These are phyloP conservation scores for Montipora foliosa DNA, from an alignment of 64 coral and sea anemone genomes.

Conservation along the genomic window DNA sequence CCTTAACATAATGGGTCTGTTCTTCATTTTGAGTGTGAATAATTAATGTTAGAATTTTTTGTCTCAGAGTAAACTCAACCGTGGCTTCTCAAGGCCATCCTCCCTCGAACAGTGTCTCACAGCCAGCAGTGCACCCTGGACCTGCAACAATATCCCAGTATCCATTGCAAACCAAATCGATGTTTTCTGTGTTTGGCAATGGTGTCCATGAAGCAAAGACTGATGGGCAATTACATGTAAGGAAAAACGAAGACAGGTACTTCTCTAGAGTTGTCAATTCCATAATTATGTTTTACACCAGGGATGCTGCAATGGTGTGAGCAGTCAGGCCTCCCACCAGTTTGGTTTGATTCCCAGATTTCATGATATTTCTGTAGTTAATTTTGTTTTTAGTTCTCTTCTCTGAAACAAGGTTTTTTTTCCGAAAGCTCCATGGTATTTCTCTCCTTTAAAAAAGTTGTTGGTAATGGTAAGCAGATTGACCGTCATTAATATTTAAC, in stretches of 20 bases:
- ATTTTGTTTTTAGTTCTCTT: no score
- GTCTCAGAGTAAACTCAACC: background rate
- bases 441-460: no score
- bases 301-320: no score
- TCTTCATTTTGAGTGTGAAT: background rate
- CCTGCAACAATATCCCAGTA: background rate
- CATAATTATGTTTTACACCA: no score
- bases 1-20: background rate
- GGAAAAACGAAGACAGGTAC: slow-evolving; percentile 46
- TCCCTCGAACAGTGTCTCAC: background rate
- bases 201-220: background rate
- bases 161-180: background rate
- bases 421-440: no score
- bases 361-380: no score
- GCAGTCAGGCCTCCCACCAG: no score
- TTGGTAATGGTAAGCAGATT: no score
- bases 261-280: background rate
- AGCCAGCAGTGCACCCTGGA: background rate
- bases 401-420: no score
- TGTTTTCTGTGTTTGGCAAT: slow-evolving; percentile 22
- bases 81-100: background rate
- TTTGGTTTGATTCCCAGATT: no score
- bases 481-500: no score
- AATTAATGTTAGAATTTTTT: background rate
- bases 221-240: background rate